Evolutionary conservation across 2,888 invertebrate genomes (phyloP).

Genomic region (Cantharis nigra): DNA sequence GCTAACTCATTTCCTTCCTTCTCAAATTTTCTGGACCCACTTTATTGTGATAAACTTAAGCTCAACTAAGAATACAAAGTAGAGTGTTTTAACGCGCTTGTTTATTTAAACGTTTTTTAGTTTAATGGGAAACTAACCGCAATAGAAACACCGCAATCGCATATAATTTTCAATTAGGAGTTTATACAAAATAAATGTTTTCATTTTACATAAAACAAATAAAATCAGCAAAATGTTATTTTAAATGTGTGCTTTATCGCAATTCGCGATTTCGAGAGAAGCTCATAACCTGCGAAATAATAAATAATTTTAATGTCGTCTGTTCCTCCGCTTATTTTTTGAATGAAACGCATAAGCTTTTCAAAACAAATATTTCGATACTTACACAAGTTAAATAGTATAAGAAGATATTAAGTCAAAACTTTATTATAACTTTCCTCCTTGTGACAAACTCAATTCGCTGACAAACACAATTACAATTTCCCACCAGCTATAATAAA

Average conservation of each 20-base stretch:
- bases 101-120: not conserved
- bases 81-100: not conserved
- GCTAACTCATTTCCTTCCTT: conserved; percentile 2
- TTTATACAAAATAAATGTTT: not conserved
- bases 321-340: not conserved
- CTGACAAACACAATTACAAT: conserved; percentile 1
- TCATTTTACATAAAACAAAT: not conserved
- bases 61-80: not conserved
- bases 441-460: conserved; percentile 3
- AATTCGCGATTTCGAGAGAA: not conserved
- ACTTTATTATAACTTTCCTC: conserved; percentile 8
- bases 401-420: not conserved
- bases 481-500: conserved; percentile 3
- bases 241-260: not conserved
- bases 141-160: not conserved
- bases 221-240: not conserved
- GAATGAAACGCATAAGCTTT: not conserved
- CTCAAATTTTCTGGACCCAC: conserved; percentile 9
- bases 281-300: not conserved
- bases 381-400: not conserved
- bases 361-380: not conserved
- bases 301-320: no score
- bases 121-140: not conserved
- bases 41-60: not conserved
- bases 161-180: not conserved